Conservation (phyloP, 2,888 invertebrate genomes). For the Yponomeuta malinellus region DNA sequence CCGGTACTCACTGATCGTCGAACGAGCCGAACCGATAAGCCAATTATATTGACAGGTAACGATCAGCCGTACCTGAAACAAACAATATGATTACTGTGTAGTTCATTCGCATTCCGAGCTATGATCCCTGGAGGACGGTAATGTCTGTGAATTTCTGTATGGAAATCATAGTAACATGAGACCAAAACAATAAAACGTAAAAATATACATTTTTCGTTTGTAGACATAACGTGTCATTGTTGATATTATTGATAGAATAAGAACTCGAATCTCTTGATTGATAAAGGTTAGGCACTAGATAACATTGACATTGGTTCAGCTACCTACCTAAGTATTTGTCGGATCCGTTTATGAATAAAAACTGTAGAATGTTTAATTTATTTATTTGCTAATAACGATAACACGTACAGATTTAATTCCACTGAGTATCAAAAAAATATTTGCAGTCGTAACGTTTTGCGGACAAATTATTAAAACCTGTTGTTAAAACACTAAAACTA, state of each 20-base stretch:
- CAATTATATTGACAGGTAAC: background rate
- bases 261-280: background rate
- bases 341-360: too few species aligned
- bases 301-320: background rate
- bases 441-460: background rate
- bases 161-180: background rate
- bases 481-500: background rate
- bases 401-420: background rate
- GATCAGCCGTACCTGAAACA: conserved; percentile 7
- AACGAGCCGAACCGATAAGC: conserved; percentile 2
- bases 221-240: background rate
- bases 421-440: background rate
- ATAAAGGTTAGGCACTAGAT: background rate
- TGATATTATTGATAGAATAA: background rate
- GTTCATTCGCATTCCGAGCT: background rate
- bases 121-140: background rate
- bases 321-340: background rate
- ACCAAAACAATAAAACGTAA: background rate
- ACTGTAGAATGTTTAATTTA: too few species aligned
- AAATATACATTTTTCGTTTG: background rate
- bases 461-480: background rate
- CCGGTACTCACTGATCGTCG: conserved; percentile 5
- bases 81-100: background rate
- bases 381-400: background rate
- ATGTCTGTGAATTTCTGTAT: background rate